Evolutionary conservation across 1,140 invertebrate species (phyloP).

Genomic region (Apis florea): DNA sequence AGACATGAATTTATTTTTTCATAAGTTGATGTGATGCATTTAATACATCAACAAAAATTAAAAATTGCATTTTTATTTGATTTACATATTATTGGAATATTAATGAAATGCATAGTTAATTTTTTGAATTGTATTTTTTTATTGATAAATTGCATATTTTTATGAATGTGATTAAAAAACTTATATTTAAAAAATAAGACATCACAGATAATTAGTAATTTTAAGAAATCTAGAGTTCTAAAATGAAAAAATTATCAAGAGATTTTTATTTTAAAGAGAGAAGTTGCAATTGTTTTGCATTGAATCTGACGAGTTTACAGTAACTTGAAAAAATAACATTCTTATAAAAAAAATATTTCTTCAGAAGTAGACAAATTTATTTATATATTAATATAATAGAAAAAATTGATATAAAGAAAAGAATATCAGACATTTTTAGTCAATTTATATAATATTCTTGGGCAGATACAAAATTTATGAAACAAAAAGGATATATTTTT

Average conservation of each 20-base stretch:
- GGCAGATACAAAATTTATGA: conserved; percentile 41
- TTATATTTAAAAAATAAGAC: conserved; percentile 25
- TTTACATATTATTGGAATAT: background rate
- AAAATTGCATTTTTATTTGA: conserved; percentile 23
- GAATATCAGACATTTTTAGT: background rate
- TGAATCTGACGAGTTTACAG: conserved; percentile 38
- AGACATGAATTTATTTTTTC: background rate
- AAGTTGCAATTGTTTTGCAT: background rate
- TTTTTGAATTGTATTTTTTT: conserved; percentile 3
- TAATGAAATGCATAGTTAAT: background rate
- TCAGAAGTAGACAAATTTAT: conserved; percentile 22
- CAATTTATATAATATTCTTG: conserved; percentile 30
- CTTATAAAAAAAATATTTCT: conserved; percentile 18
- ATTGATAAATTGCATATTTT: conserved; percentile 35
- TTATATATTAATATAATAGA: conserved; percentile 35
- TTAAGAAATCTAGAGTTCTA: conserved; percentile 1
- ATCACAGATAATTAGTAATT: background rate
- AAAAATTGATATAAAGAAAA: conserved; percentile 8
- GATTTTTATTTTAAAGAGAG: conserved; percentile 26
- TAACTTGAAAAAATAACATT: conserved; percentile 18
- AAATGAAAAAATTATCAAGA: background rate
- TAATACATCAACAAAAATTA: background rate
- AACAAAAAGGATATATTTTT: conserved; percentile 57
- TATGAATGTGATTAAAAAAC: conserved; percentile 28
- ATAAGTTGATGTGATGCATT: conserved; percentile 14